Evolutionary conservation across 2,113 vertebrate genomes (phyloP).

Genomic region (Cochlearius cochlearius): DNA sequence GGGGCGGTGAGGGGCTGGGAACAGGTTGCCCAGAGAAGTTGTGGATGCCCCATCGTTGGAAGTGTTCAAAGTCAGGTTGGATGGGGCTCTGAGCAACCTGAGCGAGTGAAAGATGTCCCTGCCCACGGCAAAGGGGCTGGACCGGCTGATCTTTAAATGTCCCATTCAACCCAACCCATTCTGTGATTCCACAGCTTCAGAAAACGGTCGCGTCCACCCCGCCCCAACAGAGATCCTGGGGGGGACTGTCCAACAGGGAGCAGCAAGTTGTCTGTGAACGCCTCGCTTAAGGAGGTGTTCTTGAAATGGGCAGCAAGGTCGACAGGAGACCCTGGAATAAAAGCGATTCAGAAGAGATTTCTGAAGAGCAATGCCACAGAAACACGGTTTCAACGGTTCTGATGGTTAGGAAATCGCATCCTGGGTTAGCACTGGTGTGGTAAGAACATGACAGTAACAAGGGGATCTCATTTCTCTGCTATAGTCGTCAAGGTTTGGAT

Average conservation of each 20-base stretch:
- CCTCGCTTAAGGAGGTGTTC: neutral
- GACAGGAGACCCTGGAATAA: neutral
- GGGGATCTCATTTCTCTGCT: neutral
- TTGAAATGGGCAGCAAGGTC: neutral
- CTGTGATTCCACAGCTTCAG: neutral
- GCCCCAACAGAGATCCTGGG: neutral
- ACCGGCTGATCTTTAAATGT: neutral
- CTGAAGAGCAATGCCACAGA: neutral
- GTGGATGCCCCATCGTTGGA: neutral
- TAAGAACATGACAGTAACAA: neutral
- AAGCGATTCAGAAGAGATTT: neutral
- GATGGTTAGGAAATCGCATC: neutral
- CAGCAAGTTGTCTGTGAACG: neutral
- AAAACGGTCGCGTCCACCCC: neutral
- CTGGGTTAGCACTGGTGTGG: neutral
- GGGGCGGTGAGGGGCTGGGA: neutral
- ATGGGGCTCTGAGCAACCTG: neutral
- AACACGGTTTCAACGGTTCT: neutral
- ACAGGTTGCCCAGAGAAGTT: neutral
- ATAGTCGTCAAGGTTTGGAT: neutral
- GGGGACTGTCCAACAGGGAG: neutral
- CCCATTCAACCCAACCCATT: neutral
- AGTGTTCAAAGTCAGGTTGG: neutral
- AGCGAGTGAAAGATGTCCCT: neutral
- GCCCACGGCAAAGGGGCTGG: neutral